Evolutionary conservation across 2,113 vertebrate genomes (phyloP).

Genomic region (Passer montanus): DNA sequence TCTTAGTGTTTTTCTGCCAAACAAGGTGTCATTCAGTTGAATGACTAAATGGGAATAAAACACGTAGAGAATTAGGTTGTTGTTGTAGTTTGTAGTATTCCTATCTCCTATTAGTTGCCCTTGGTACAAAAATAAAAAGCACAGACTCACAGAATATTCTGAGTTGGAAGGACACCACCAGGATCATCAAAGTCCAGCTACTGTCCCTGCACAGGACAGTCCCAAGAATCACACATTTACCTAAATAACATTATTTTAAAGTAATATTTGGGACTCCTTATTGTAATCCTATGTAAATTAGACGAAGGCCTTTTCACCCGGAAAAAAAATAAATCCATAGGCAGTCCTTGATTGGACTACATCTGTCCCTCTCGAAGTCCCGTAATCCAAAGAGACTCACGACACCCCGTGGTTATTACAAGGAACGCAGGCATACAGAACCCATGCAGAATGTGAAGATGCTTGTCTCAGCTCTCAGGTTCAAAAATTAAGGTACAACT

Average conservation of each 20-base stretch:
- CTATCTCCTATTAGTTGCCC: background rate
- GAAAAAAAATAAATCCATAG: background rate
- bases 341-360: background rate
- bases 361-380: background rate
- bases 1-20: background rate
- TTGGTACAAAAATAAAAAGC: background rate
- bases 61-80: background rate
- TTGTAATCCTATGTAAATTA: background rate
- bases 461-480: background rate
- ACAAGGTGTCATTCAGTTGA: background rate
- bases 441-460: background rate
- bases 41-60: background rate
- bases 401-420: slow-evolving; percentile 54
- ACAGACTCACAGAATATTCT: background rate
- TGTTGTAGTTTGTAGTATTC: background rate
- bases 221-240: background rate
- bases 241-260: background rate
- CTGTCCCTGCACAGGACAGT: background rate
- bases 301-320: background rate
- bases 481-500: background rate
- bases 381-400: slow-evolving; percentile 1
- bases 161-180: background rate
- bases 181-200: background rate
- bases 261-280: background rate
- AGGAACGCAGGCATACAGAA: background rate